Conservation (phyloP, 2,113 vertebrate species). For the Mandrillus leucophaeus region DNA sequence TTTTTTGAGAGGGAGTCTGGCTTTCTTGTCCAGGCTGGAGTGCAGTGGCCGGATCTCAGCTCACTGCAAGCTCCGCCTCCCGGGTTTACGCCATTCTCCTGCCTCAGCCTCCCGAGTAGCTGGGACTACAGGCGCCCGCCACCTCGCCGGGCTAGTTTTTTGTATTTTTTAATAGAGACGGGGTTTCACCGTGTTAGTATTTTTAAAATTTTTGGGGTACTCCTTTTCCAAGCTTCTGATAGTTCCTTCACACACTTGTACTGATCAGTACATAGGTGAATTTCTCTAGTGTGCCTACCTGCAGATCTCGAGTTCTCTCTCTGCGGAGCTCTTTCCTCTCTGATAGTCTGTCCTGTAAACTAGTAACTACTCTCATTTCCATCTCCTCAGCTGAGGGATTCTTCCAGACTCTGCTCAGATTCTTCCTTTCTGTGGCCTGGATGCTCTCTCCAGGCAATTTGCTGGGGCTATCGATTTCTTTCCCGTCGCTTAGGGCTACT, state of each 20-base stretch:
- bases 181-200: too few relatives aligned
- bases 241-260: neutral
- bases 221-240: neutral
- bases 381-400: neutral
- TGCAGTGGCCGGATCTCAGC: too few relatives aligned
- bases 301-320: neutral
- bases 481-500: neutral
- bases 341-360: neutral
- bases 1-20: too few relatives aligned
- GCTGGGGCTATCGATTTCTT: neutral
- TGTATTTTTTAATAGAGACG: too few relatives aligned
- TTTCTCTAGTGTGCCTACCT: neutral
- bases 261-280: neutral
- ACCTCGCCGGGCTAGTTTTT: too few relatives aligned
- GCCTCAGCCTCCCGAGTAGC: too few relatives aligned
- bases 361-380: neutral
- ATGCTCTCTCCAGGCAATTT: neutral
- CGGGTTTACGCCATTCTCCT: accelerated
- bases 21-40: too few relatives aligned
- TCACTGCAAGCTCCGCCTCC: too few relatives aligned
- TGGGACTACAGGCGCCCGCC: too few relatives aligned
- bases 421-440: neutral
- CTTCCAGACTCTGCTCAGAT: neutral
- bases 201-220: neutral
- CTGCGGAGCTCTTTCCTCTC: neutral